Evolutionary conservation across 2,113 vertebrate species (phyloP), one percentile per base, ranked within the genome.

Genomic region (Sminthopsis crassicaudata): DNA sequence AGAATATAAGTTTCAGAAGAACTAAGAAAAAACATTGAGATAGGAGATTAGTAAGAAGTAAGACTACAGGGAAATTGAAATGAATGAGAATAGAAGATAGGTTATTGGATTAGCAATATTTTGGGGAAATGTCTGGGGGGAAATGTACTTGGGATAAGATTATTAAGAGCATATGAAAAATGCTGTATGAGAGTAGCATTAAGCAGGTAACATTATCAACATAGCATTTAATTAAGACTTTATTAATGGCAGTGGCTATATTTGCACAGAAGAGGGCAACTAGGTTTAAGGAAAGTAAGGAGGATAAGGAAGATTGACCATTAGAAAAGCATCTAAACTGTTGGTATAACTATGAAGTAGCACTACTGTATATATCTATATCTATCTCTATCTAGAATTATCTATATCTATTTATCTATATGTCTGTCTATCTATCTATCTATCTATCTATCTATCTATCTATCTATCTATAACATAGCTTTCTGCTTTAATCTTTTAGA

Each of bases 41-140:
- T 19, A 53, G 57, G 11, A 53, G n/a, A 8, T 8, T 16, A 16
- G 27, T 0, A 22, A 30, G 52, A 24, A 91, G 26, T n/a, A 0
- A 67, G 60, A 1, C 60, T 67, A 16, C 30, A 22, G 19, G 19
- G 5, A 12, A 2, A 24, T n/a, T 30, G 42, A 26, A 27, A 4
- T 0, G 25, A 89, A 46, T 46, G 0, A 46, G 26, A 50, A 12
- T 0, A 1, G 16, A 4, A 0, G 12, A 51, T 26, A 51, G 25
- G 60, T 1, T 19, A 67, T 12, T 48, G 26, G 26, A 60, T 60
- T 60, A 11, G 57, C 54, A 67, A 30, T 25, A 14, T 0, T 9
- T 23, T 50, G 8, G 8, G 48, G 11, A 2, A 0, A 0, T 16
- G 0, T 10, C 42, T 14, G 42, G 36, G 0, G 19, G 0, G 27